These are phyloP conservation scores for Cheilosia vernalis DNA, from an alignment of 2,888 invertebrate genomes.

Conservation along the genomic window DNA sequence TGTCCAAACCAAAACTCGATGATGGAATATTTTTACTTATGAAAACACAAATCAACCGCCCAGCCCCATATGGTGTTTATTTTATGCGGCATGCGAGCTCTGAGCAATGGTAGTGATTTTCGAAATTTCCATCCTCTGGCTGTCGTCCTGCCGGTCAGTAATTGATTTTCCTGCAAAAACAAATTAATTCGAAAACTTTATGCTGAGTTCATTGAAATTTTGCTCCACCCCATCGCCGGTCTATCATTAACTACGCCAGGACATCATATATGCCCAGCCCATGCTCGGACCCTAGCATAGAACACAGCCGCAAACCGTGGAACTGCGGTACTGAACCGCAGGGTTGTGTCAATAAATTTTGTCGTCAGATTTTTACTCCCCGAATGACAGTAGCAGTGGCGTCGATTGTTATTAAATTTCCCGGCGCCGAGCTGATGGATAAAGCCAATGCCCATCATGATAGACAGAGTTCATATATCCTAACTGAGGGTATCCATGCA, in stretches of 20 bases:
- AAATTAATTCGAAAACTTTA: constrained; percentile 66
- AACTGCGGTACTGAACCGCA: constrained; percentile 59
- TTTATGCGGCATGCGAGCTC: constrained; percentile 29
- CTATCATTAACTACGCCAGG: constrained; percentile 36
- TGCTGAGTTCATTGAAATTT: constrained; percentile 63
- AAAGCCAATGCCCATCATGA: constrained; percentile 45
- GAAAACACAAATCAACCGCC: constrained; percentile 23
- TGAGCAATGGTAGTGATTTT: constrained; percentile 30
- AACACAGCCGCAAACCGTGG: constrained; percentile 22
- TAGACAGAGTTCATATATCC: constrained; percentile 37
- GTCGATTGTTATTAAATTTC: constrained; percentile 66
- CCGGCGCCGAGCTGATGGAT: constrained; percentile 20
- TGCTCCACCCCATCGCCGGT: not conserved
- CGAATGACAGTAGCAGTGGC: constrained; percentile 38
- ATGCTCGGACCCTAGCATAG: not conserved
- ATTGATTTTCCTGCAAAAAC: constrained; percentile 67
- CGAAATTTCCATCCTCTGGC: not conserved
- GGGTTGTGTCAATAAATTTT: constrained; percentile 60
- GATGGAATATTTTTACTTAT: constrained; percentile 28
- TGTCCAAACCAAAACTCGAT: not conserved
- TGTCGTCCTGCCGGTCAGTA: constrained; percentile 17
- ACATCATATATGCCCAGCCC: not conserved
- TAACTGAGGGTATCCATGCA: constrained; percentile 2
- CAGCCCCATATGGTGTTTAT: constrained; percentile 42
- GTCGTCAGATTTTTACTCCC: constrained; percentile 52